Conservation (phyloP, 2,113 vertebrate genomes). For the Stegastes partitus region DNA sequence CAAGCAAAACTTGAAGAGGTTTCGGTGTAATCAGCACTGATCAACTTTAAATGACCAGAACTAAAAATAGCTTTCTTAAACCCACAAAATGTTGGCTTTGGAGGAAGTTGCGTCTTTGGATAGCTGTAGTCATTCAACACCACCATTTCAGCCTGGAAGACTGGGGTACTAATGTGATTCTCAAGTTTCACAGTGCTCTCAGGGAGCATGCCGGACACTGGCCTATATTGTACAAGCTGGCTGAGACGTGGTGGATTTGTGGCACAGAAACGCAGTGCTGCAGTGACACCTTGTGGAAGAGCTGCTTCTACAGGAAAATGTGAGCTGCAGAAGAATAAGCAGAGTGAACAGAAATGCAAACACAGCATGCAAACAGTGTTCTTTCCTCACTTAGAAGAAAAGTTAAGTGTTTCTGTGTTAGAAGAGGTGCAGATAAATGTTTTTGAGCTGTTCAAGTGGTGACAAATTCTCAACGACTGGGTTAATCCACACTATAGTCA, state of each 20-base stretch:
- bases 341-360: too few species aligned
- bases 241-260: neutral
- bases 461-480: too few species aligned
- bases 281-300: constrained; percentile 70
- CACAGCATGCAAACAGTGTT: too few species aligned
- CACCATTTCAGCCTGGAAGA: constrained; percentile 1
- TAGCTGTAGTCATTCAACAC: constrained; percentile 4
- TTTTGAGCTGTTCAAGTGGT: too few species aligned
- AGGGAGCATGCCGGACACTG: constrained; percentile 17
- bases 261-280: neutral
- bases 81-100: neutral
- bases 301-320: too few species aligned
- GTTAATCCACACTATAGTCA: too few species aligned
- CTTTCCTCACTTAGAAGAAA: too few species aligned
- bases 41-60: neutral
- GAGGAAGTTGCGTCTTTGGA: neutral
- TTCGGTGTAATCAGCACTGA: too few species aligned
- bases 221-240: constrained; percentile 29
- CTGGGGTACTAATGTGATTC: constrained; percentile 15
- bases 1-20: neutral
- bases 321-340: too few species aligned
- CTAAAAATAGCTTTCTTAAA: neutral
- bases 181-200: constrained; percentile 48
- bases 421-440: too few species aligned
- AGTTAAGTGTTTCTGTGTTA: too few species aligned